Evolutionary conservation across 2,797 vertebrate genomes (phyloP).

Genomic region (Rhodeus uyekii): DNA sequence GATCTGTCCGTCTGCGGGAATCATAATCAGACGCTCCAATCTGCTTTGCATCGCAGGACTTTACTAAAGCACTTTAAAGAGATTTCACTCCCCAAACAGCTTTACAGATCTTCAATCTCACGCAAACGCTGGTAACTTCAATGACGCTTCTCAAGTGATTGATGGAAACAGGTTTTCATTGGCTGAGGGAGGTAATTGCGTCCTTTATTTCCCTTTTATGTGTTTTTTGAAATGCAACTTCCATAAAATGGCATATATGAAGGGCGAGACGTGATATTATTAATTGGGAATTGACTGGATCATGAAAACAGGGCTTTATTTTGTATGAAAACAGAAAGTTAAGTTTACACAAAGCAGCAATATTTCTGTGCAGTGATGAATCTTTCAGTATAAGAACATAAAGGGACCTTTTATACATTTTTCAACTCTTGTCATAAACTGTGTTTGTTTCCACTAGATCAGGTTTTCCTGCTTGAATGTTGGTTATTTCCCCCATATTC

Average conservation of each 20-base stretch:
- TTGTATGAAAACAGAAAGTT: neutral
- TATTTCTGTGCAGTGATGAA: neutral
- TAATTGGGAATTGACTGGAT: neutral
- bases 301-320: neutral
- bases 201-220: neutral
- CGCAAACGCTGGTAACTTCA: neutral
- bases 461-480: neutral
- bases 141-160: neutral
- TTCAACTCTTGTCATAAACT: neutral
- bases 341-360: neutral
- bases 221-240: neutral
- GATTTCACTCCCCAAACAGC: constrained; percentile 1
- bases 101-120: neutral
- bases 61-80: constrained; percentile 4
- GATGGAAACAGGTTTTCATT: neutral
- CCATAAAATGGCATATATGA: no score
- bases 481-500: no score
- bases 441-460: no score
- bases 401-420: no score
- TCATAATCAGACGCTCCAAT: neutral
- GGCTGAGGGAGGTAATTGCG: neutral
- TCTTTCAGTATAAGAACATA: neutral
- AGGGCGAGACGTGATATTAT: neutral
- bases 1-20: neutral
- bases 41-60: neutral